These are phyloP conservation scores for Andrena hattorfiana DNA, from an alignment of 2,888 invertebrate species.

Conservation along the genomic window DNA sequence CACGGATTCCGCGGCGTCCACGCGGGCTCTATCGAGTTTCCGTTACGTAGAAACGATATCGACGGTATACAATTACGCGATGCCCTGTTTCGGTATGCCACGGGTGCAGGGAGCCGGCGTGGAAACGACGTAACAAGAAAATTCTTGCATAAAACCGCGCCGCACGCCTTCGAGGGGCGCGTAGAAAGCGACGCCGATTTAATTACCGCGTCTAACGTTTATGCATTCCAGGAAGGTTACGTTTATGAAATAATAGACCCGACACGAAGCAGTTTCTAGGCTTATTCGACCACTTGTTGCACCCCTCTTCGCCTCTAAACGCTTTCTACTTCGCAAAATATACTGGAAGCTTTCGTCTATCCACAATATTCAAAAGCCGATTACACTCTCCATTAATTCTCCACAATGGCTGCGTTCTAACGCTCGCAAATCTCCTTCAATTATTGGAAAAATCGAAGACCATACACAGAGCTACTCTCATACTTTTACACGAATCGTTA, in stretches of 20 bases:
- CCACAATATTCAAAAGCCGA: too few relatives aligned
- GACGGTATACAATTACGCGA: conserved; percentile 48
- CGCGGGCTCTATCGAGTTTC: conserved; percentile 38
- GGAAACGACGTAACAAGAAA: conserved; percentile 50
- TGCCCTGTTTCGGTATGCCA: conserved; percentile 47
- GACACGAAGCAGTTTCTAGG: background rate
- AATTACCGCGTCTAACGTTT: conserved; percentile 37
- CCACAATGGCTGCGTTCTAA: too few relatives aligned
- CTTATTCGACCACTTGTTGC: background rate
- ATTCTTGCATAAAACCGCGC: conserved; percentile 52
- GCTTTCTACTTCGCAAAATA: background rate
- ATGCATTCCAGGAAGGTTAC: conserved; percentile 47
- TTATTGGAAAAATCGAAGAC: too few relatives aligned
- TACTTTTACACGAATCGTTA: too few relatives aligned
- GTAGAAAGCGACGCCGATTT: conserved; percentile 37
- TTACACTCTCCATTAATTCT: too few relatives aligned
- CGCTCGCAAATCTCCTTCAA: too few relatives aligned
- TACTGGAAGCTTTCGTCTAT: background rate
- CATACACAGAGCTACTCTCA: too few relatives aligned
- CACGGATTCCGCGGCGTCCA: conserved; percentile 3
- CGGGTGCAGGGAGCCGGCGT: conserved; percentile 29
- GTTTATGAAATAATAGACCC: conserved; percentile 19
- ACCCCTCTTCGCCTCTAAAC: background rate
- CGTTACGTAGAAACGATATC: conserved; percentile 31
- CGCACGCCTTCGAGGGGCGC: conserved; percentile 36